Evolutionary conservation across 1,140 invertebrate species (phyloP).

Genomic region (Habropoda laboriosa): DNA sequence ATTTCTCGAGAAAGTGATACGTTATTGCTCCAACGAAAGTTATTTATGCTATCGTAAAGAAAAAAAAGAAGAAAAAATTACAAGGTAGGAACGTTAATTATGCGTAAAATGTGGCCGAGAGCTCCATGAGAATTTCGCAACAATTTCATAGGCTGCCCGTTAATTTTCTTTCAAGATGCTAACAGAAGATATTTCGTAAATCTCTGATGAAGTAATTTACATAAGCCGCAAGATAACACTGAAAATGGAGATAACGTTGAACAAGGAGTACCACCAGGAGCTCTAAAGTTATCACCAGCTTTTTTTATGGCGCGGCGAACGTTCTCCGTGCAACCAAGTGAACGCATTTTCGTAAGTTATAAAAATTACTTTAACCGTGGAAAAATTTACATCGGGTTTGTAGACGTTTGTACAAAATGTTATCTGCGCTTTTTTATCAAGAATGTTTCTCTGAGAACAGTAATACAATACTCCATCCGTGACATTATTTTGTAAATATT

Average conservation of each 20-base stretch:
- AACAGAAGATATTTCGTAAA: conserved; percentile 18
- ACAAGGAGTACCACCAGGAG: background rate
- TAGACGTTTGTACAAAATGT: too few relatives aligned
- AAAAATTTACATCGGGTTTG: too few relatives aligned
- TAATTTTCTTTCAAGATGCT: conserved; percentile 14
- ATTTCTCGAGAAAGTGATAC: background rate
- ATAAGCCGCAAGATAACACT: conserved; percentile 15
- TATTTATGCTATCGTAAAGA: background rate
- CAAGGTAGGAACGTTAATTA: background rate
- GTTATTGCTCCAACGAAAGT: background rate
- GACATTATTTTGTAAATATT: too few relatives aligned
- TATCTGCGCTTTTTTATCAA: too few relatives aligned
- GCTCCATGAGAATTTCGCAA: background rate
- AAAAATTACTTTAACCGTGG: too few relatives aligned
- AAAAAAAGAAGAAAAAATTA: too few relatives aligned
- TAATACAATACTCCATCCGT: too few relatives aligned
- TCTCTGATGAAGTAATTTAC: conserved; percentile 32
- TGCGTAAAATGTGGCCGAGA: background rate
- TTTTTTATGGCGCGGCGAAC: background rate
- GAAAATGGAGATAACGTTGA: background rate
- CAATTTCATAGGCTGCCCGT: background rate
- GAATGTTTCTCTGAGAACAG: too few relatives aligned
- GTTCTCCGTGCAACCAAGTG: background rate
- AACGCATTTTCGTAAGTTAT: background rate
- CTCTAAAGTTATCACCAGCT: background rate